Conservation (phyloP, 2,113 vertebrate genomes). For the Pterophyllum scalare region DNA sequence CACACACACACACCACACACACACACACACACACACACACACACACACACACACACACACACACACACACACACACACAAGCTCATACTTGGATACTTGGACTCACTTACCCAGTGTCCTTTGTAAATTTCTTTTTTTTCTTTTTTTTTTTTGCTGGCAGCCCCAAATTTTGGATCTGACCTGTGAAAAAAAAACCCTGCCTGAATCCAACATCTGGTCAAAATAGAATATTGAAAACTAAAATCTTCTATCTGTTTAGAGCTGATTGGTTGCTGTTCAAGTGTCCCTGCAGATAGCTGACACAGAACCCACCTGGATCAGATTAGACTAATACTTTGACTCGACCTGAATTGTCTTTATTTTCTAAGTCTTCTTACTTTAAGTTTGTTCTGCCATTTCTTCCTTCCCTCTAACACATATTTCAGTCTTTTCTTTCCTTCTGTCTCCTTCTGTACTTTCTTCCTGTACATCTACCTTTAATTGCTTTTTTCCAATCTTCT, state of each 20-base stretch:
- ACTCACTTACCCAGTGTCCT: neutral
- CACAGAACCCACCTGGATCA: no score
- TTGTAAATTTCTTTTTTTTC: constrained; percentile 34
- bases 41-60: no score
- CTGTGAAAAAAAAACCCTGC: neutral
- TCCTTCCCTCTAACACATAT: neutral
- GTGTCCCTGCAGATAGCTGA: no score
- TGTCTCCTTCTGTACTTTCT: neutral
- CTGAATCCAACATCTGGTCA: neutral
- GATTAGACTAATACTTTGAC: no score
- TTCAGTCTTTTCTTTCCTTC: neutral
- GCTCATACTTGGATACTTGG: neutral
- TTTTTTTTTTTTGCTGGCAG: neutral
- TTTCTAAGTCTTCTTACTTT: neutral
- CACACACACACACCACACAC: neutral
- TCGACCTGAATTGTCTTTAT: no score
- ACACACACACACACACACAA: no score
- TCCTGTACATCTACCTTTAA: neutral
- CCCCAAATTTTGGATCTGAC: neutral
- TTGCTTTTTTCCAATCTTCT: neutral
- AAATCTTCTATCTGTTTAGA: neutral
- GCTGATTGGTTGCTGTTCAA: no score
- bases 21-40: constrained; percentile 1
- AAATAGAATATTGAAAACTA: neutral
- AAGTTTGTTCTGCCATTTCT: neutral